phyloP scores from a whole-genome alignment of 2,797 vertebrate genomes.

The Toxotes lorentzi region DNA sequence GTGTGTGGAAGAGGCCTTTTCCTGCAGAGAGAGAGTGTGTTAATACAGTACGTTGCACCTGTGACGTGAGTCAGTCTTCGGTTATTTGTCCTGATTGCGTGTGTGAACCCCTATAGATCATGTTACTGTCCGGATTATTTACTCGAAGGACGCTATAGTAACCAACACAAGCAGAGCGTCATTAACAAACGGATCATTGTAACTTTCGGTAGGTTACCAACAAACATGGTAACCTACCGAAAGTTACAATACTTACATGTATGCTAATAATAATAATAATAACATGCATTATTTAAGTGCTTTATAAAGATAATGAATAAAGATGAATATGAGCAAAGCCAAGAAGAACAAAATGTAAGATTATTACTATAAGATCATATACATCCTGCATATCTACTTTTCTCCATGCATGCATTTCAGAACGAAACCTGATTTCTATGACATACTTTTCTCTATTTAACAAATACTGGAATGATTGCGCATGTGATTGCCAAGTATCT shows the following conservation, averaged over 20 bases:
- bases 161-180: constrained; percentile 30
- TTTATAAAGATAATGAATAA: too few species aligned
- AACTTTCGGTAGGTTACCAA: too few species aligned
- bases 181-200: too few species aligned
- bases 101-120: constrained; percentile 13
- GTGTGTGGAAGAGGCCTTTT: not conserved
- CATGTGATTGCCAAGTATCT: not conserved
- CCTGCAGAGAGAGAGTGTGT: constrained; percentile 13
- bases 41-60: constrained; percentile 31
- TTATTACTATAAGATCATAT: not conserved
- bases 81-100: constrained; percentile 30
- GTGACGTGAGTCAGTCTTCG: constrained; percentile 38
- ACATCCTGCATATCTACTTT: not conserved
- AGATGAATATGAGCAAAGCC: not conserved
- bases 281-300: not conserved
- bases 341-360: not conserved
- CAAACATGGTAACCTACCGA: not conserved
- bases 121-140: constrained; percentile 46
- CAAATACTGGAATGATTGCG: not conserved
- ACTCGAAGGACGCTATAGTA: constrained; percentile 42
- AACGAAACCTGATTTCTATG: not conserved
- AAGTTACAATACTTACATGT: not conserved
- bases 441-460: not conserved
- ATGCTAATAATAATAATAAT: not conserved
- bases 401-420: not conserved